Evolutionary conservation across 1,140 invertebrate genomes (phyloP).

Genomic region (Cotesia vestalis): DNA sequence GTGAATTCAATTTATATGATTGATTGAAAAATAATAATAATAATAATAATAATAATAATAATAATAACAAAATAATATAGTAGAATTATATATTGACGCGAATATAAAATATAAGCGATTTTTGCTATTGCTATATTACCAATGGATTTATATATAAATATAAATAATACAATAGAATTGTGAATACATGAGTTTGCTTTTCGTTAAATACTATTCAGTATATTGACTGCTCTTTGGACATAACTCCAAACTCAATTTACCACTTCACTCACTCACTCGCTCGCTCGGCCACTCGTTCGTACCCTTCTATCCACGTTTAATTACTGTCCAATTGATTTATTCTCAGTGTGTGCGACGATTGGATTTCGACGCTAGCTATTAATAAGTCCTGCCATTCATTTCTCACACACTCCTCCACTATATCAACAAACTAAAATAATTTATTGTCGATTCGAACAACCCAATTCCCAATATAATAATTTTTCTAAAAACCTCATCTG

Average conservation of each 20-base stretch:
- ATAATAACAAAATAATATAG: too few species aligned
- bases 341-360: conserved; percentile 35
- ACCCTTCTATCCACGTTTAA: conserved; percentile 48
- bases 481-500: too few species aligned
- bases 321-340: conserved; percentile 61
- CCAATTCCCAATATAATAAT: too few species aligned
- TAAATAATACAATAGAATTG: neutral
- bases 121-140: neutral
- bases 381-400: conserved; percentile 44
- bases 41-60: too few species aligned
- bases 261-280: neutral
- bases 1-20: too few species aligned
- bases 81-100: too few species aligned
- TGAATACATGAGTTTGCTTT: conserved; percentile 19
- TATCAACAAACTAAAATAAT: neutral
- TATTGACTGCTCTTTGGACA: conserved; percentile 8
- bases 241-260: conserved; percentile 18
- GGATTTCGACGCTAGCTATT: conserved; percentile 41
- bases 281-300: neutral
- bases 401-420: neutral
- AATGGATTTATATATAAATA: neutral
- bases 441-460: neutral
- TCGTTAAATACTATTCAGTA: neutral
- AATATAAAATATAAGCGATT: too few species aligned
- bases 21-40: too few species aligned